Conservation (phyloP, 2,888 invertebrate genomes). For the Drosophila hamatofila region DNA sequence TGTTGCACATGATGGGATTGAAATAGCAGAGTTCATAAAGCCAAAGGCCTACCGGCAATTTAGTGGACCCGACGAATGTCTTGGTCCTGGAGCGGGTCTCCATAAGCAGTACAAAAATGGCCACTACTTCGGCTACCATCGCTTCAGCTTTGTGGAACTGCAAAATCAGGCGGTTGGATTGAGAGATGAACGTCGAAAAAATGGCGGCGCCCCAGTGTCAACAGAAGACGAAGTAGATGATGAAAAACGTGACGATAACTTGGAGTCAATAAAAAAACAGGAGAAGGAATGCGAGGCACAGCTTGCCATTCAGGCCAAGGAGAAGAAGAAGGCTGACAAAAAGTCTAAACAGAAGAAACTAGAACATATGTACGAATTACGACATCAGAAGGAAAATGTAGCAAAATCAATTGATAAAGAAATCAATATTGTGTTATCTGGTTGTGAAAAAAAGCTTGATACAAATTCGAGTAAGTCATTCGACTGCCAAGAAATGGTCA, state of each 20-base stretch:
- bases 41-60: slow-evolving; percentile 75
- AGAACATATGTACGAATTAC: neutral
- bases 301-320: slow-evolving; percentile 39
- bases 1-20: slow-evolving; percentile 64
- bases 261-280: slow-evolving; percentile 35
- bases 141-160: slow-evolving; percentile 74
- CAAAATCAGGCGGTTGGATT: slow-evolving; percentile 60
- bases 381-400: neutral
- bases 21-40: slow-evolving; percentile 58
- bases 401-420: slow-evolving; percentile 10
- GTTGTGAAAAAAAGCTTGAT: slow-evolving; percentile 4
- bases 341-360: slow-evolving; percentile 13
- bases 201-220: slow-evolving; percentile 32
- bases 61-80: slow-evolving; percentile 49
- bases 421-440: slow-evolving; percentile 6
- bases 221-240: slow-evolving; percentile 38
- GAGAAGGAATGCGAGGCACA: slow-evolving; percentile 47
- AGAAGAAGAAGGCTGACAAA: slow-evolving; percentile 17
- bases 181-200: slow-evolving; percentile 49
- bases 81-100: slow-evolving; percentile 80
- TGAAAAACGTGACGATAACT: slow-evolving; percentile 12
- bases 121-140: slow-evolving; percentile 81
- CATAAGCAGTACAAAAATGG: slow-evolving; percentile 75
- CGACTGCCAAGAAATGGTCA: slow-evolving; percentile 17
- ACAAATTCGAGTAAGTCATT: neutral